Evolutionary conservation across 2,113 vertebrate genomes (phyloP), one percentile per base, ranked within the genome.

Genomic region (Ardeotis arabs): DNA sequence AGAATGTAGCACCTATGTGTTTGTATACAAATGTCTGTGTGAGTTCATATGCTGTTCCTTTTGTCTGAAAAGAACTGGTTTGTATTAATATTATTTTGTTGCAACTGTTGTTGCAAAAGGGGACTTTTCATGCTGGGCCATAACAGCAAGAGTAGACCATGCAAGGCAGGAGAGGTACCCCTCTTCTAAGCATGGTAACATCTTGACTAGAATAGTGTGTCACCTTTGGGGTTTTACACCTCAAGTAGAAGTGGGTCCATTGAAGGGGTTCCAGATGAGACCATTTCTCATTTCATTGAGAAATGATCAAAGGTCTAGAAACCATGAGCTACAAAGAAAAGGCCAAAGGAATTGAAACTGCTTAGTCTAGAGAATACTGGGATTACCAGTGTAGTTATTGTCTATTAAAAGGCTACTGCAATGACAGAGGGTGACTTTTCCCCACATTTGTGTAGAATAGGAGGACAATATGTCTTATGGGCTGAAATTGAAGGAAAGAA

Each of bases 151-250:
- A 64, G 23, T 9, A 58, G 27, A 10, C 33, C 7, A 9, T 21
- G 45, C 9, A 39, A 47, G 29, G 21, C 29, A 35, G 15, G 29
- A 77, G 33, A 81, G 29, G 6, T 22, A 14, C 73, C 35, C 58
- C 37, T 47, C 39, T 27, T 8, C 33, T 31, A 37, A 44, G 28
- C 0, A 0, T 74, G 27, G n/a, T 17, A 21, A 23, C 14, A 10
- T 24, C 63, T 37, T 21, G 17, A 64, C 50, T 56, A 22, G 24
- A 76, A 64, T 15, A 20, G 15, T 1, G 6, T n/a, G 45, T 44
- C 41, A 37, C 10, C 21, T 37, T 31, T 87, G n/a, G 41, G 22
- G 18, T 0, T 53, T 49, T 39, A 39, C 29, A 11, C 22, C 7
- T 27, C 35, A 35, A 8, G 15, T 7, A 53, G 41, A 84, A 45